These are phyloP conservation scores for Caenorhabditis angaria DNA, from an alignment of 2,888 invertebrate species.

Conservation along the genomic window DNA sequence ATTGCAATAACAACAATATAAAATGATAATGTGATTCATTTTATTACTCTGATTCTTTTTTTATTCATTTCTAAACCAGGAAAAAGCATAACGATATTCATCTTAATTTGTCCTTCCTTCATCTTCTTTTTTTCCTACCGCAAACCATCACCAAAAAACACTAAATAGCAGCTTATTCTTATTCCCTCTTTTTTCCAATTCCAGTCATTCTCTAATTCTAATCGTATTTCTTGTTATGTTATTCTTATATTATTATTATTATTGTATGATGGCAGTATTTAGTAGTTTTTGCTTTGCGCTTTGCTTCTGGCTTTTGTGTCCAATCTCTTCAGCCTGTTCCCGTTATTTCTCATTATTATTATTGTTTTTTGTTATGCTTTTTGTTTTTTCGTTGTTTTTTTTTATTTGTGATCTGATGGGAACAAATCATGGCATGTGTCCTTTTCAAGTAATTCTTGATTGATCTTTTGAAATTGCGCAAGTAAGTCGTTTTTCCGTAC, in stretches of 20 bases:
- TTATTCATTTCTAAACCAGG: no score
- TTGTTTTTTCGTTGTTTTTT: not conserved
- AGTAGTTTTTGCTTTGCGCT: not conserved
- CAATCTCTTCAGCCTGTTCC: not conserved
- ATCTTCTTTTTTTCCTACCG: no score
- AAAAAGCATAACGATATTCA: slow-evolving; percentile 2
- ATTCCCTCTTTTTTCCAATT: no score
- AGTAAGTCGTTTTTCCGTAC: no score
- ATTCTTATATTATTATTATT: slow-evolving; percentile 1
- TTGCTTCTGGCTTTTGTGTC: not conserved
- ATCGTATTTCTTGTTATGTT: slow-evolving; percentile 4
- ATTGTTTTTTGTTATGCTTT: slow-evolving; percentile 1
- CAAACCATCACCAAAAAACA: not conserved
- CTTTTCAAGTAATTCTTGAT: no score
- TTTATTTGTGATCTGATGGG: not conserved
- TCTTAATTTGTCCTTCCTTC: no score
- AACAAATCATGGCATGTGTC: not conserved
- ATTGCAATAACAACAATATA: not conserved
- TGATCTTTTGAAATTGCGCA: no score
- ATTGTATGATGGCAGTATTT: not conserved
- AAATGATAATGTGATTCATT: not conserved
- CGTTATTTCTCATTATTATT: slow-evolving; percentile 1
- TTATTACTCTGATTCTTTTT: no score
- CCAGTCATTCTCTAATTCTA: not conserved
- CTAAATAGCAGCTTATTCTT: slow-evolving; percentile 4